These are phyloP conservation scores for Heliconius melpomene DNA, from an alignment of 1,140 invertebrate species.

Conservation along the genomic window DNA sequence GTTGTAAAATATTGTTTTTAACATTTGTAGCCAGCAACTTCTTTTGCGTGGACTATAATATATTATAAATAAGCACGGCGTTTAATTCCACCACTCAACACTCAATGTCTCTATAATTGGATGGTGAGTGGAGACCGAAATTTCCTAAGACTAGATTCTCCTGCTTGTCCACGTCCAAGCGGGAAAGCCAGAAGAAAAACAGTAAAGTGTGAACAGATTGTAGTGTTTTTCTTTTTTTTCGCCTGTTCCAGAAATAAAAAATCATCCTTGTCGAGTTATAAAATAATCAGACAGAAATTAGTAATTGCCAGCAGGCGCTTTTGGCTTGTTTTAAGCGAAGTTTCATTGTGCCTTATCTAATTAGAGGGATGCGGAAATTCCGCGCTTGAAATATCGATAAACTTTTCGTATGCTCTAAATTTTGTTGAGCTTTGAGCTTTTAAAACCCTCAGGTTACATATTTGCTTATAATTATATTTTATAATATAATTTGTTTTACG, in stretches of 20 bases:
- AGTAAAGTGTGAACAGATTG: background rate
- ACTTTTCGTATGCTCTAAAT: conserved; percentile 25
- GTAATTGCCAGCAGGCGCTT: conserved; percentile 66
- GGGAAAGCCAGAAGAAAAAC: background rate
- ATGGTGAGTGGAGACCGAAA: too few species aligned
- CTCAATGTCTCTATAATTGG: too few species aligned
- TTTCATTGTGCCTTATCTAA: conserved; percentile 78
- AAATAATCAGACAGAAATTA: conserved; percentile 72
- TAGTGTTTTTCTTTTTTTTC: background rate
- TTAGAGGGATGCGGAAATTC: conserved; percentile 68
- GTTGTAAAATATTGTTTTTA: too few species aligned
- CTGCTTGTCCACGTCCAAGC: too few species aligned
- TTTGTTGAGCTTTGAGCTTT: conserved; percentile 15
- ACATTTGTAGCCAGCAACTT: too few species aligned
- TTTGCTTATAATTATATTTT: background rate
- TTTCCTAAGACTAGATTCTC: too few species aligned
- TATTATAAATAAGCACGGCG: too few species aligned
- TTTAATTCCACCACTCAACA: too few species aligned
- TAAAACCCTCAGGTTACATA: background rate
- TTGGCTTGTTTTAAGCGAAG: conserved; percentile 76
- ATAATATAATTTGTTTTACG: background rate
- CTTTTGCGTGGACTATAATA: too few species aligned
- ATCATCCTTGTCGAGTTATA: conserved; percentile 46
- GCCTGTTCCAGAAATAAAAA: conserved; percentile 31
- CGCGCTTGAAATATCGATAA: conserved; percentile 49